phyloP scores from a whole-genome alignment of 2,888 invertebrate species.

The Ichneumon xanthorius region DNA sequence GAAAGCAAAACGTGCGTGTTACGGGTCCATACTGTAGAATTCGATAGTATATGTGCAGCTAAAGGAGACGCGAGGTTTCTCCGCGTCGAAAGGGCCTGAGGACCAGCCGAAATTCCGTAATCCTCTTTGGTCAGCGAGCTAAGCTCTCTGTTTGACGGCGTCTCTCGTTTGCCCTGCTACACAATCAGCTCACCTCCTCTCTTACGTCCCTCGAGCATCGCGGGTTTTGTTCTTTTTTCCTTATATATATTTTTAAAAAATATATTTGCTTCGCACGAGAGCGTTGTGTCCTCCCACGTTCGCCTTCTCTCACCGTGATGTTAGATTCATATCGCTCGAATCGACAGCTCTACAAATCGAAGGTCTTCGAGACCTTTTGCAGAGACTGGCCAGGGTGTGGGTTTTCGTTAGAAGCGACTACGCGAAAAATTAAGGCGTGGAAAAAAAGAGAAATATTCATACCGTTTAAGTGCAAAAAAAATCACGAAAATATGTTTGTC shows the following conservation, averaged over 20 bases:
- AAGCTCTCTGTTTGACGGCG: constrained; percentile 82
- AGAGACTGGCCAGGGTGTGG: too few species aligned
- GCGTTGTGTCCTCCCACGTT: constrained; percentile 1
- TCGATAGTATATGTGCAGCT: neutral
- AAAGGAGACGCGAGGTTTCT: constrained; percentile 47
- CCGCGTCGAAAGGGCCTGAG: constrained; percentile 18
- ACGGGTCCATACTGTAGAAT: constrained; percentile 4
- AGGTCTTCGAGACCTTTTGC: too few species aligned
- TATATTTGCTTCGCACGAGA: neutral
- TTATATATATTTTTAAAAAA: constrained; percentile 22
- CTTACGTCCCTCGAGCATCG: constrained; percentile 17
- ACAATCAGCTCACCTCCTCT: constrained; percentile 25
- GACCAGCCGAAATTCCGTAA: constrained; percentile 81
- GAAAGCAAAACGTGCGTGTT: constrained; percentile 9
- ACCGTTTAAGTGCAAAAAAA: too few species aligned
- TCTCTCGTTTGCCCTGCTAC: constrained; percentile 54
- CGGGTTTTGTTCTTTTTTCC: neutral
- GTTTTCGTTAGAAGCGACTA: too few species aligned
- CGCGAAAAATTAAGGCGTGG: too few species aligned
- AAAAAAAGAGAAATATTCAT: too few species aligned
- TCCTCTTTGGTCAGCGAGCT: constrained; percentile 84
- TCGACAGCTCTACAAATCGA: neutral
- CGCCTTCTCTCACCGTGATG: neutral
- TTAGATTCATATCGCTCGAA: constrained; percentile 18
- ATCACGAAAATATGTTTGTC: too few species aligned